Evolutionary conservation across 1,140 invertebrate species (phyloP).

Genomic region (Eriosoma lanigerum): DNA sequence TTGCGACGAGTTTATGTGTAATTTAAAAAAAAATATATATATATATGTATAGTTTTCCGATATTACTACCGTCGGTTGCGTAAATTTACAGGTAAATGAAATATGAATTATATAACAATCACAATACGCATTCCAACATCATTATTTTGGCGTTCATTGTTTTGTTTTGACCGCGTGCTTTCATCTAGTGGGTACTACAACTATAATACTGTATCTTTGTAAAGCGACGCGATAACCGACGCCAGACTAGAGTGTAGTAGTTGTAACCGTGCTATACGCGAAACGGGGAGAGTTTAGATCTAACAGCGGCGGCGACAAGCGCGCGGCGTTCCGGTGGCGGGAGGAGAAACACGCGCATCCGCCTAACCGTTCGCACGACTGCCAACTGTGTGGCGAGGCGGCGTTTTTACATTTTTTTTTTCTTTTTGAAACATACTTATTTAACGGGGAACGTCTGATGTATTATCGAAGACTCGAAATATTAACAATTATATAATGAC

Average conservation of each 20-base stretch:
- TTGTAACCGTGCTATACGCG: not conserved
- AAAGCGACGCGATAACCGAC: not conserved
- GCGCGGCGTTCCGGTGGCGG: conserved; percentile 11
- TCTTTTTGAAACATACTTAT: no score
- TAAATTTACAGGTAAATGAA: no score
- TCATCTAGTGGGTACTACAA: not conserved
- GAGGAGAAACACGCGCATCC: conserved; percentile 38
- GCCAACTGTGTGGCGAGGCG: conserved; percentile 28
- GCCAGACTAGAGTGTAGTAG: not conserved
- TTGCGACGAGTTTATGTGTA: no score
- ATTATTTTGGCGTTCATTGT: no score
- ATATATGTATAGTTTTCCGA: no score
- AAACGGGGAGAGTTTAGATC: conserved; percentile 33
- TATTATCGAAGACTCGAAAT: no score
- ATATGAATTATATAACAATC: no score
- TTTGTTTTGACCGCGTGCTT: not conserved
- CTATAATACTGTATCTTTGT: not conserved
- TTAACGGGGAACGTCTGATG: no score
- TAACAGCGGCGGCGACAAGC: not conserved
- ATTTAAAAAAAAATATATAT: no score
- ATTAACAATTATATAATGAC: no score
- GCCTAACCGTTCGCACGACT: conserved; percentile 47
- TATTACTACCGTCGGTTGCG: no score
- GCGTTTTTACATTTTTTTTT: not conserved
- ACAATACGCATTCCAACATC: no score